These are phyloP conservation scores for Holothuria scabra DNA, from an alignment of 53 echinoderm and acorn worm species.

Conservation along the genomic window DNA sequence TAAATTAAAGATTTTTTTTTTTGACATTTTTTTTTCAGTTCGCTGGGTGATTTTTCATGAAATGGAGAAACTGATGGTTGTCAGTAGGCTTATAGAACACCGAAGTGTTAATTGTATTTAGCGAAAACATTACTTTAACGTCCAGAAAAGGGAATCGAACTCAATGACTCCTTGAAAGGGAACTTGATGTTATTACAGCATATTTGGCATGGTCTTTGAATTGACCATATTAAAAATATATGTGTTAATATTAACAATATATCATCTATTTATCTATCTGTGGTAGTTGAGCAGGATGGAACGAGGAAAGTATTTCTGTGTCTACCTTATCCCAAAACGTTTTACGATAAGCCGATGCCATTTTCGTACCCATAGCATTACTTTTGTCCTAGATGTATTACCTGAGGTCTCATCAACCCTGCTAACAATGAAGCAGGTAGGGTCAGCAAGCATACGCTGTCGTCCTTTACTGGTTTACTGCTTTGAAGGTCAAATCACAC, in stretches of 20 bases:
- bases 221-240: background rate
- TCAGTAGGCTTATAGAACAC: conserved; percentile 10
- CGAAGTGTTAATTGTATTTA: background rate
- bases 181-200: background rate
- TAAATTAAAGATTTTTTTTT: no score
- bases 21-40: conserved; percentile 8
- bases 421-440: background rate
- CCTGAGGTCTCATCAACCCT: background rate
- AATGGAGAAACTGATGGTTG: conserved; percentile 1
- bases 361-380: background rate
- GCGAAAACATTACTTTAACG: background rate
- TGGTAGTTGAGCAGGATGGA: no score
- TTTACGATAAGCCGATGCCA: background rate
- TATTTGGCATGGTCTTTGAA: conserved; percentile 4
- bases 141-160: conserved; percentile 15
- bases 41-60: background rate
- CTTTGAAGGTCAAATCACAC: background rate
- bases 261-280: conserved; percentile 3
- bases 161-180: background rate
- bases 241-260: background rate
- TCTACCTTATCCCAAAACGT: background rate
- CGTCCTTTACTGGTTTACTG: background rate
- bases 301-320: no score
- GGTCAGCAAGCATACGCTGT: no score
- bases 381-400: background rate